Evolutionary conservation across 2,888 invertebrate genomes (phyloP).

Genomic region (Drosophila conformis): DNA sequence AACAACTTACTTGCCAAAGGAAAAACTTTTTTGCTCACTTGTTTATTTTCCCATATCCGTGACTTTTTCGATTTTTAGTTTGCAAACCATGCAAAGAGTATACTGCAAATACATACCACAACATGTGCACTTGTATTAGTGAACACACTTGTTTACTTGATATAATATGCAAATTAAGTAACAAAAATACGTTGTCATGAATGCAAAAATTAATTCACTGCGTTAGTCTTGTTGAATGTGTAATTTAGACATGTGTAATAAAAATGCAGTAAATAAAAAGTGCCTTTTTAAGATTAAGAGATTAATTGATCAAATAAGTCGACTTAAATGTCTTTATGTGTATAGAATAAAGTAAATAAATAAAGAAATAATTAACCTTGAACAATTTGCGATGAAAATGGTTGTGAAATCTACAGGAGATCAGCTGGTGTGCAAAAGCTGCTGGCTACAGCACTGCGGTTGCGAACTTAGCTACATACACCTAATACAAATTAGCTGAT

Average conservation of each 20-base stretch:
- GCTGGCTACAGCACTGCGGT: slow-evolving; percentile 27
- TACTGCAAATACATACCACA: slow-evolving; percentile 51
- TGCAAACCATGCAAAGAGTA: slow-evolving; percentile 23
- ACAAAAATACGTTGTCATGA: slow-evolving; percentile 40
- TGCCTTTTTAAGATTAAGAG: slow-evolving; percentile 33
- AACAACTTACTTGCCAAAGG: slow-evolving; percentile 18
- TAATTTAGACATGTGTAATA: neutral
- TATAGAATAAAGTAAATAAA: neutral
- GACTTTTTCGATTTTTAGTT: slow-evolving; percentile 34
- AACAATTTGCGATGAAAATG: neutral
- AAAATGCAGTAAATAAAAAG: slow-evolving; percentile 16
- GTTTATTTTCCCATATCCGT: slow-evolving; percentile 61
- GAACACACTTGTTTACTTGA: slow-evolving; percentile 6
- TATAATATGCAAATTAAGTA: slow-evolving; percentile 31
- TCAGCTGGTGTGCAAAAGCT: slow-evolving; percentile 32
- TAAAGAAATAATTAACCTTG: neutral
- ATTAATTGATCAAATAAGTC: neutral
- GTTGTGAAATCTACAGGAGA: neutral
- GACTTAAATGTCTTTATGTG: neutral
- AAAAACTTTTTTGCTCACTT: slow-evolving; percentile 18
- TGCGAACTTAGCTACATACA: slow-evolving; percentile 26
- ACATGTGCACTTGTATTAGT: slow-evolving; percentile 8
- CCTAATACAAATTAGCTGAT: neutral
- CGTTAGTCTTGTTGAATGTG: slow-evolving; percentile 9
- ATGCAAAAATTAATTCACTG: slow-evolving; percentile 17